phyloP scores from a whole-genome alignment of 2,113 vertebrate genomes.

The Herpailurus yagouaroundi region DNA sequence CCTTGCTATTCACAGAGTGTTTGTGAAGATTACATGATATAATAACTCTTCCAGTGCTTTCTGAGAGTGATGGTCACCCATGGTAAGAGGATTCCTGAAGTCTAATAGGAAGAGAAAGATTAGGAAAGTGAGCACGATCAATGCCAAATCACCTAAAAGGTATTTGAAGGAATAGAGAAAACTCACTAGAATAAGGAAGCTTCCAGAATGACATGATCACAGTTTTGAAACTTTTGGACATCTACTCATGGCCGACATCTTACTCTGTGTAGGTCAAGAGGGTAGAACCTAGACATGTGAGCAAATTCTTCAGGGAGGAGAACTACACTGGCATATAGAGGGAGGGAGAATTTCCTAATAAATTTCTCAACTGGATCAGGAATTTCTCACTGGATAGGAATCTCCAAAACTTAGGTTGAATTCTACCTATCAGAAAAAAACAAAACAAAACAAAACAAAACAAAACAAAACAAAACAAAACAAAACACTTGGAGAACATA shows the following conservation, averaged over 20 bases:
- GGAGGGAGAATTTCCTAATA: background rate
- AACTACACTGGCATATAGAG: background rate
- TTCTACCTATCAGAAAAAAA: background rate
- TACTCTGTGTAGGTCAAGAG: background rate
- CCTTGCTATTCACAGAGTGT: background rate
- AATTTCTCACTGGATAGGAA: background rate
- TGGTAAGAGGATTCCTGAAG: background rate
- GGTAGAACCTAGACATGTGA: background rate
- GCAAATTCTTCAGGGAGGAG: background rate
- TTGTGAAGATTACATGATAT: background rate
- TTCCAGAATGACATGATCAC: background rate
- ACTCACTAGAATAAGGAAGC: background rate
- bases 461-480: too few relatives aligned
- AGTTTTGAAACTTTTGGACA: background rate
- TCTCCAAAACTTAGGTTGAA: background rate
- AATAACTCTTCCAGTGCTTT: background rate
- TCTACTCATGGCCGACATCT: background rate
- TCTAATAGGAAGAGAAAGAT: background rate
- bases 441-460: too few relatives aligned
- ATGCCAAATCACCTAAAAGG: background rate
- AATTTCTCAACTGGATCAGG: background rate
- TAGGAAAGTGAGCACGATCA: background rate
- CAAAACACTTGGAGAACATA: background rate
- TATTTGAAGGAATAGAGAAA: background rate
- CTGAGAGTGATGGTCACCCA: background rate